Conservation (phyloP, 2,797 vertebrate species). For the Pogoniulus pusillus region DNA sequence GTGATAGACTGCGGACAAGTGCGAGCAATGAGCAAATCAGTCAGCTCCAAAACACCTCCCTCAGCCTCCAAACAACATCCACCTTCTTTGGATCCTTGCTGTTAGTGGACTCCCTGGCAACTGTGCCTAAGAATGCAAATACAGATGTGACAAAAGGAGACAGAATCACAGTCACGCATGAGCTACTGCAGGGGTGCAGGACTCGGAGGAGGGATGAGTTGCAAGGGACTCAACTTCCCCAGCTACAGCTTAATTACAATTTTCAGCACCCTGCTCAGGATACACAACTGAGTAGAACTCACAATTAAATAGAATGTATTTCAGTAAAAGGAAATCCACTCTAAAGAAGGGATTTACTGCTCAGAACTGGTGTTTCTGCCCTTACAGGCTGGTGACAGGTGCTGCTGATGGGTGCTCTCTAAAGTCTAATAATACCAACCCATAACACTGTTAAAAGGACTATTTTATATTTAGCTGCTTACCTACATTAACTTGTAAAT, state of each 20-base stretch:
- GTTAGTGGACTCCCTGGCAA: background rate
- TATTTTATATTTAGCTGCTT: background rate
- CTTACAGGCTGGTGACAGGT: background rate
- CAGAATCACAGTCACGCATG: fast-evolving
- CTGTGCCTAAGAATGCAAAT: background rate
- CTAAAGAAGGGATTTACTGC: background rate
- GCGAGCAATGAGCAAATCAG: background rate
- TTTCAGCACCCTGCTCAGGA: background rate
- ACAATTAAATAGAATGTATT: background rate
- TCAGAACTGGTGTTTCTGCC: background rate
- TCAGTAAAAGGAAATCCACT: background rate
- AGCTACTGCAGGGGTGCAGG: background rate
- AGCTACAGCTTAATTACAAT: background rate
- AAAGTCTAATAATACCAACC: background rate
- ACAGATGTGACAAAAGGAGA: background rate
- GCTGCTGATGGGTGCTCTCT: background rate
- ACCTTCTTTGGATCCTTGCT: background rate
- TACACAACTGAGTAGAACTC: background rate
- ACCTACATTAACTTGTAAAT: background rate
- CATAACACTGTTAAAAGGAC: background rate
- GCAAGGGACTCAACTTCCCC: background rate
- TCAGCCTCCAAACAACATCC: background rate
- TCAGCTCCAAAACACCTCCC: background rate
- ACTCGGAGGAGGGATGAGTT: background rate
- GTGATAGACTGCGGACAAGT: background rate